Evolutionary conservation across 2,888 invertebrate genomes (phyloP).

Genomic region (Bruchidius siliquastri): DNA sequence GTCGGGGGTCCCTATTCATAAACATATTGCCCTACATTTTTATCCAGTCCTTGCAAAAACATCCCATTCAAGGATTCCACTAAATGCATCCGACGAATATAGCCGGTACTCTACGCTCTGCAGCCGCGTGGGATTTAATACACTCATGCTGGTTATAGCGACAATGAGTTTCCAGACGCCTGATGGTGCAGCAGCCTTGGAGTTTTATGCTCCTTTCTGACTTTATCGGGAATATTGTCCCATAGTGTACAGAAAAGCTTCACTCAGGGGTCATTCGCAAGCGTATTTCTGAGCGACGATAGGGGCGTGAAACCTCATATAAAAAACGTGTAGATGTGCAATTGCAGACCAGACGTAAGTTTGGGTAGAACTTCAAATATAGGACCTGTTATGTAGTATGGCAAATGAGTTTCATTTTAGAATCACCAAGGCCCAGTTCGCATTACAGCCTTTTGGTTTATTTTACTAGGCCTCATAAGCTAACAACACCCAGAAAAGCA

Average conservation of each 20-base stretch:
- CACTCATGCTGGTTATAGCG: neutral
- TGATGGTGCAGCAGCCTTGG: neutral
- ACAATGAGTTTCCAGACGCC: neutral
- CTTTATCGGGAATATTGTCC: neutral
- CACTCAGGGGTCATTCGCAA: neutral
- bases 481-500: too few species aligned
- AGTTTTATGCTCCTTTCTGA: neutral
- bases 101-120: neutral
- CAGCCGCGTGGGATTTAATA: neutral
- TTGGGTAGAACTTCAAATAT: too few species aligned
- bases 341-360: too few species aligned
- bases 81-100: neutral
- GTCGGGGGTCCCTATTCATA: constrained; percentile 9
- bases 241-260: neutral
- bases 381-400: too few species aligned
- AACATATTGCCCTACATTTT: constrained; percentile 12
- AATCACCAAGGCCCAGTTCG: too few species aligned
- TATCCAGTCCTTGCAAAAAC: neutral
- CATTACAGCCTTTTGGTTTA: too few species aligned
- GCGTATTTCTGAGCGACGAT: neutral
- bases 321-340: too few species aligned
- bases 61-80: neutral
- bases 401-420: too few species aligned
- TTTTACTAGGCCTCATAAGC: too few species aligned
- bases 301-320: neutral